Evolutionary conservation across 2,113 vertebrate genomes (phyloP).

Genomic region (Pterocles orientalis): DNA sequence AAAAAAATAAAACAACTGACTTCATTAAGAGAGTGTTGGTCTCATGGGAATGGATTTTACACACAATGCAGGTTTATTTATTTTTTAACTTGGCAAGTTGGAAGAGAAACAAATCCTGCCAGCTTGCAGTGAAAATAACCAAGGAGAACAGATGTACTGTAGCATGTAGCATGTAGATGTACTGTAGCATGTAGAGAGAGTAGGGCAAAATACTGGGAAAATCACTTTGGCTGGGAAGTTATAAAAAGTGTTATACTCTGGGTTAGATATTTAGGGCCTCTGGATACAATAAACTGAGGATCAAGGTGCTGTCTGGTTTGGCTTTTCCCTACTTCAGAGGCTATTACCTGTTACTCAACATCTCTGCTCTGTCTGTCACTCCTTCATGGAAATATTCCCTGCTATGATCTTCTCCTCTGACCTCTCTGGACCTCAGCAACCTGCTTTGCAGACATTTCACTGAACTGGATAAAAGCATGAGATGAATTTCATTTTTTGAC

Average conservation of each 20-base stretch:
- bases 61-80: neutral
- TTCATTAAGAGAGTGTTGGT: neutral
- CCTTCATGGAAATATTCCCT: neutral
- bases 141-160: constrained; percentile 17
- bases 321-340: neutral
- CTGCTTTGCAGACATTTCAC: neutral
- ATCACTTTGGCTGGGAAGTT: neutral
- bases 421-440: neutral
- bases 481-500: neutral
- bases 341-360: neutral
- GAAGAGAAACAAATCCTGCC: constrained; percentile 4
- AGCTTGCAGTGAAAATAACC: constrained; percentile 15
- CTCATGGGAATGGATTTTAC: constrained; percentile 4
- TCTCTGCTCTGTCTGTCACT: neutral
- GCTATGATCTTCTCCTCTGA: neutral
- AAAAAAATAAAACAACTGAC: constrained; percentile 14
- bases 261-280: neutral
- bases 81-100: neutral
- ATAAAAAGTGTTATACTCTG: neutral
- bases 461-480: neutral
- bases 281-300: neutral
- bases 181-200: neutral
- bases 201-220: neutral
- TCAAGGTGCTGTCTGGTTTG: neutral
- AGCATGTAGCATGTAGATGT: constrained; percentile 27